Evolutionary conservation across 2,888 invertebrate species (phyloP), one percentile per base, ranked within the genome.

Genomic region (Drosophila helvetica): DNA sequence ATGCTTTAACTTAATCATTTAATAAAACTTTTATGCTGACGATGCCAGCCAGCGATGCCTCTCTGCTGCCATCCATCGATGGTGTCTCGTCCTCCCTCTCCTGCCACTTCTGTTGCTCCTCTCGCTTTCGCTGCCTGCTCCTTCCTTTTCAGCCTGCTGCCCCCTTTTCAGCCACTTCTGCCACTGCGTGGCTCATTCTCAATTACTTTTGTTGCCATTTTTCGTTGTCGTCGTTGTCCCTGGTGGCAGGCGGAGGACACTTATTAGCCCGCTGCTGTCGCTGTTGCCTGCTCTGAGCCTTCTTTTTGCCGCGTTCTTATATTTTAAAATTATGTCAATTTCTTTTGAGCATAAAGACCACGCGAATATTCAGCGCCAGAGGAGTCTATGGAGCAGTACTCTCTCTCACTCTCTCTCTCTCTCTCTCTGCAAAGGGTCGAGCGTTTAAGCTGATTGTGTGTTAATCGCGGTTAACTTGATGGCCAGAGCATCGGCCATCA

Each of bases 1-100:
- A 33, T 74, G 75, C 77, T 72, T 81, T 77, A 74, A 78, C 80
- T 84, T 84, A 84, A 85, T 84, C 86, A 85, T 85, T 84, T 81
- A 86, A 84, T 81, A 86, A 86, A 85, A 85, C 70, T 84, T 84
- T 85, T 84, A 85, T 86, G 86, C 84, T 80, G 80, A 78, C 75
- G 59, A 69, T 68, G 63, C 73, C 72, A 68, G 52, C 30, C 33
- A 33, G 33, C 12, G 33, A 33, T 33, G 33, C 12, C 64, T 38
- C 38, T n/a, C 15, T 15, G 15, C n/a, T 7, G 56, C 50, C 56
- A 22, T 58, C 50, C 61, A 58, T 63, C 66, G 67, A 60, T 67
- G 57, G 50, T 38, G 56, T 47, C 19, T 57, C 38, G 46, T 27
- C 38, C 51, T 52, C 52, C 42, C 47, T 59, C 10, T 46, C 8